Base-by-base conservation (phyloP, 1,140 invertebrate genomes). In the Oedothorax gibbosus region DNA sequence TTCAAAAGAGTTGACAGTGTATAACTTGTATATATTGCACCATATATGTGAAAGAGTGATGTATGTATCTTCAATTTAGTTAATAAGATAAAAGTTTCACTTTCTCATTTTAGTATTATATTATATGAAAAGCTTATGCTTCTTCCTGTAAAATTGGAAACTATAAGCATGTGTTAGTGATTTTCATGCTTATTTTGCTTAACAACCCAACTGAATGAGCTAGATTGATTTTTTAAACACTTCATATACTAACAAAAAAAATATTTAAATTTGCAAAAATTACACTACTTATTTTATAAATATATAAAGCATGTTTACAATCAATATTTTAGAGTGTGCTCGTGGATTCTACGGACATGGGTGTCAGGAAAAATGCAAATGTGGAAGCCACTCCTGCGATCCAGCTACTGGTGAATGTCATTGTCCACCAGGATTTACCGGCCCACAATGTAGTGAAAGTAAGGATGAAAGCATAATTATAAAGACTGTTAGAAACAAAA, bases 381-480 rank as follows among this genome's bases (percentile, higher is more conserved):
- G 96, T 89, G 91, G 79, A 21, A 90, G 88, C 18, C 90, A 88
- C 9, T 93, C 94, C 77, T 98, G 96, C 90, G 95, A 97, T 91
- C 95, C 95, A 54, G 92, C 94, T 87, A 96, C 94, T 88, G 96
- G 96, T 82, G 92, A 92, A 80, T 99, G 97, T 89, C 93, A 93
- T 54, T 99, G 98, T 92, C 92, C 94, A 0, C 92, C 96, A 60
- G 98, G 98, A 9, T 98, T 93, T 90, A 93, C 90, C 66, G 97
- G 97, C 12, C 90, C 93, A 14, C 91, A 92, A 71, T 99, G 98
- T 89, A 93, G 96, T 88, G 84, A 90, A 89, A 85, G 91, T 91
- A 88, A 88, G 54, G 35, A 35, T 35, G 35, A 35, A 35, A 35
- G 35, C 35, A 35, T 35, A 5, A 35, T 35, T 35, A 35, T 35